A percentile compares a stretch with the other conserved stretches of the same genome.
phyloP scores from a whole-genome alignment of 2,888 invertebrate species.

The Pelosia muscerda region DNA sequence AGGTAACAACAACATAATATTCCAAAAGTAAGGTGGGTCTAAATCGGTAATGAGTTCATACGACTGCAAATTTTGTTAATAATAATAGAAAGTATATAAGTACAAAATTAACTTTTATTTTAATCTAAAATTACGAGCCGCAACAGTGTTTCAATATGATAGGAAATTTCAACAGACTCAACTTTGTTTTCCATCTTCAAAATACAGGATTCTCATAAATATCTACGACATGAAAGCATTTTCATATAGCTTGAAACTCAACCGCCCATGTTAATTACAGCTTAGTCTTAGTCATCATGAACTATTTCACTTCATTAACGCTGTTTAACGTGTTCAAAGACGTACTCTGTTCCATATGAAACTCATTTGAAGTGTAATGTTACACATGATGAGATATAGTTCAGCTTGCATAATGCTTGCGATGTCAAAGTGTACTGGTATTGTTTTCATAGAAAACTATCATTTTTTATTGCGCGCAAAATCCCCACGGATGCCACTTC shows the following conservation, averaged over 20 bases:
- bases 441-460: too few relatives aligned
- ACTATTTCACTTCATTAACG: constrained; percentile 10
- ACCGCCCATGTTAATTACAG: constrained; percentile 8
- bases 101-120: too few relatives aligned
- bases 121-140: too few relatives aligned
- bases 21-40: too few relatives aligned
- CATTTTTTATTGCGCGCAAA: too few relatives aligned
- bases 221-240: background rate
- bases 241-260: background rate
- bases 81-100: too few relatives aligned
- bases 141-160: background rate
- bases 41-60: too few relatives aligned
- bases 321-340: constrained; percentile 4
- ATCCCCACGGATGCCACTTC: too few relatives aligned
- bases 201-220: background rate
- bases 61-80: too few relatives aligned
- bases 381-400: constrained; percentile 2
- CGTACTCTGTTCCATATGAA: background rate
- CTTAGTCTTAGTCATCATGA: constrained; percentile 3
- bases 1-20: too few relatives aligned
- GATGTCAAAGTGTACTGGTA: background rate
- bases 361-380: background rate
- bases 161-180: background rate
- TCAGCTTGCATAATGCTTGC: background rate
- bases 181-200: background rate